Evolutionary conservation across 2,797 vertebrate species (phyloP).

Genomic region (Clarias fuscus): DNA sequence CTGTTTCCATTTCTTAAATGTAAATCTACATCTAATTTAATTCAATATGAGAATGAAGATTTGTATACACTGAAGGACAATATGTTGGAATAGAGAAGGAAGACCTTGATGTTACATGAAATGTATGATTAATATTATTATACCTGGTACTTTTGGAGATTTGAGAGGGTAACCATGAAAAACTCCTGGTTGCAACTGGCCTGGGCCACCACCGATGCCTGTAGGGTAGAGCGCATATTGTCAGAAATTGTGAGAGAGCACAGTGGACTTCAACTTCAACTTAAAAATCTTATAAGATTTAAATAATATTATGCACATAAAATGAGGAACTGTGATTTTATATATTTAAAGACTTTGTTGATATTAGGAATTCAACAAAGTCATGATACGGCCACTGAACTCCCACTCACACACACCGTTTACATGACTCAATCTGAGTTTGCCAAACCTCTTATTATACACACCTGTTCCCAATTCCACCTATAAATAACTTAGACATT

Average conservation of each 20-base stretch:
- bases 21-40: too few species aligned
- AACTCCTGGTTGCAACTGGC: constrained; percentile 82
- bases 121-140: constrained; percentile 38
- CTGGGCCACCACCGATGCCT: constrained; percentile 45
- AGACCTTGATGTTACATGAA: neutral
- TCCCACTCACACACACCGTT: neutral
- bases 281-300: too few species aligned
- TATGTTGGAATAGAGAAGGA: constrained; percentile 46
- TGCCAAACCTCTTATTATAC: neutral
- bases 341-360: neutral
- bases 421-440: neutral
- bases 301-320: neutral
- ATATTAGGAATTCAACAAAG: neutral
- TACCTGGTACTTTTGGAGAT: constrained; percentile 90
- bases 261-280: neutral
- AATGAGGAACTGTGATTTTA: neutral
- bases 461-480: neutral
- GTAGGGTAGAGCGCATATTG: neutral
- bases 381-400: neutral
- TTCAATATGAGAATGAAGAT: constrained; percentile 24
- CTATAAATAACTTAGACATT: neutral
- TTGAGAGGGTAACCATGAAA: constrained; percentile 97
- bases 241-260: neutral
- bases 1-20: too few species aligned
- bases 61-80: constrained; percentile 48